These are phyloP conservation scores for Steinernema hermaphroditum DNA, from an alignment of 2,888 invertebrate genomes.

Conservation along the genomic window DNA sequence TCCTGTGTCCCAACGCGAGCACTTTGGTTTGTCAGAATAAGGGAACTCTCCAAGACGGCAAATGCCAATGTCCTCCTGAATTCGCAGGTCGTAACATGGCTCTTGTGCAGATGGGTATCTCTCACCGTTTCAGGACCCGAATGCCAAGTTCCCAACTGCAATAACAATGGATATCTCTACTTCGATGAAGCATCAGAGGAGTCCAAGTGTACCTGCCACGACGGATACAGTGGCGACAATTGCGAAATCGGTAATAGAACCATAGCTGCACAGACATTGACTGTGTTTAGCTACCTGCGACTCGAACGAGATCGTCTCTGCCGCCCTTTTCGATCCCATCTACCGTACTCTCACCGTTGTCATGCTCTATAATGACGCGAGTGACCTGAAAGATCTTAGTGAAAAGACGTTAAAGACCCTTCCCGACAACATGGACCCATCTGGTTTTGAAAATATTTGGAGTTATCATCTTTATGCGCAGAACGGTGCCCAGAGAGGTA, in stretches of 20 bases:
- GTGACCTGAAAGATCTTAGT: not conserved
- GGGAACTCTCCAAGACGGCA: not conserved
- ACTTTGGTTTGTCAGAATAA: not conserved
- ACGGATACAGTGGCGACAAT: not conserved
- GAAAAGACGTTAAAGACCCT: not conserved
- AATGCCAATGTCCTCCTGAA: not conserved
- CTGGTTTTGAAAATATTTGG: not conserved
- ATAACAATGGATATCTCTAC: not conserved
- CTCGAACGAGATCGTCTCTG: not conserved
- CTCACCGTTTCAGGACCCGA: conserved; percentile 3
- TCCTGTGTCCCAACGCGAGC: not conserved
- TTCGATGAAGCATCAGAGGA: not conserved
- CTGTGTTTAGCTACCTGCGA: not conserved
- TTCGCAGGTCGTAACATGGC: not conserved
- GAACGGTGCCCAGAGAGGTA: not conserved
- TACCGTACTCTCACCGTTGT: not conserved
- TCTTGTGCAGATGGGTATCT: too few relatives aligned
- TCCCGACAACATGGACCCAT: not conserved
- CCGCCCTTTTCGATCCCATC: not conserved
- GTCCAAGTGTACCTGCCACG: not conserved
- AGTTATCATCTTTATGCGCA: not conserved
- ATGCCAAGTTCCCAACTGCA: conserved; percentile 12
- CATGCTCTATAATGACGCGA: not conserved
- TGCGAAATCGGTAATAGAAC: conserved; percentile 1
- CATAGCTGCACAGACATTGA: too few relatives aligned